Percentiles rank a stretch among this genome's conserved stretches.
Conservation (phyloP, 1,140 invertebrate genomes). For the Drosophila lini region DNA sequence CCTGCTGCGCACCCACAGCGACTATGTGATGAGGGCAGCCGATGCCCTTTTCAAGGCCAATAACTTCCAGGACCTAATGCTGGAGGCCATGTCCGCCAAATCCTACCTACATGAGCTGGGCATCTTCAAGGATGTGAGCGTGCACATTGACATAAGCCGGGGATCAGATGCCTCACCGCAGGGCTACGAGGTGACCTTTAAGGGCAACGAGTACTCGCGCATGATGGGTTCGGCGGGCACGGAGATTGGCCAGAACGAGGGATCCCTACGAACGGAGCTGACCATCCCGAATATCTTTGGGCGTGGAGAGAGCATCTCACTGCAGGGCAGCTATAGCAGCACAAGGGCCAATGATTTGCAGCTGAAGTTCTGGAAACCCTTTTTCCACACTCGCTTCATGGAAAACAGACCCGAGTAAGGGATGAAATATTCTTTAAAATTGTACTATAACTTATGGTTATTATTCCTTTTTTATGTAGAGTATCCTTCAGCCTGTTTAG, state of each 20-base stretch:
- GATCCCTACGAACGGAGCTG: conserved; percentile 75
- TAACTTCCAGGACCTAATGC: conserved; percentile 81
- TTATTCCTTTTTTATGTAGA: conserved; percentile 29
- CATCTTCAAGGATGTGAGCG: conserved; percentile 81
- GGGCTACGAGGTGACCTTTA: conserved; percentile 82
- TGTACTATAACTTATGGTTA: neutral
- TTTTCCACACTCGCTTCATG: conserved; percentile 78
- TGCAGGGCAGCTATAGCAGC: conserved; percentile 82
- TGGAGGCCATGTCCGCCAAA: conserved; percentile 78
- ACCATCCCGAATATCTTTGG: conserved; percentile 79
- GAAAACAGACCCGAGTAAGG: conserved; percentile 82
- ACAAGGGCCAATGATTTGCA: conserved; percentile 76
- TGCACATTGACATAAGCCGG: conserved; percentile 78
- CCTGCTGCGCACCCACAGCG: conserved; percentile 77
- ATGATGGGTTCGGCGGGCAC: conserved; percentile 82
- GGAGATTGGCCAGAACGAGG: conserved; percentile 83
- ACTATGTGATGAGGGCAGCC: conserved; percentile 78
- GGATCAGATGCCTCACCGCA: conserved; percentile 69
- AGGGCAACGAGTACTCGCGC: conserved; percentile 72
- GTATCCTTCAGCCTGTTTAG: conserved; percentile 78
- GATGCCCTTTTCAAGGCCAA: conserved; percentile 74
- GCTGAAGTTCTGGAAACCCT: conserved; percentile 82
- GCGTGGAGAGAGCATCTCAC: conserved; percentile 76
- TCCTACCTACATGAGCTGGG: conserved; percentile 79
- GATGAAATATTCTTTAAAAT: neutral